Evolutionary conservation across 2,113 vertebrate species (phyloP).

Genomic region (Bungarus multicinctus): DNA sequence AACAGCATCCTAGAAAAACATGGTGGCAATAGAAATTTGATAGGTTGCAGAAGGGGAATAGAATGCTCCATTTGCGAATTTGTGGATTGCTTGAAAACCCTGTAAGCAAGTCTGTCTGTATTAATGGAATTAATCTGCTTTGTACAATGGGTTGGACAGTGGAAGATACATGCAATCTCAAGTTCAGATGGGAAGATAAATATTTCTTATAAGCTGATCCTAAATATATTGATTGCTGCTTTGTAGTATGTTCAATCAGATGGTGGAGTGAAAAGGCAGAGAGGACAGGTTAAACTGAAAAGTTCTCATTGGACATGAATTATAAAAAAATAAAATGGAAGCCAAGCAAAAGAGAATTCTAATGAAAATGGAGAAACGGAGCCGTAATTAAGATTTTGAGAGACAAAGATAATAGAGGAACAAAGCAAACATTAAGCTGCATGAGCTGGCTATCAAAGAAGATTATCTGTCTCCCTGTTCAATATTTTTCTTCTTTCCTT

Average conservation of each 20-base stretch:
- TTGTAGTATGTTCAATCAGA: background rate
- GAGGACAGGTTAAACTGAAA: background rate
- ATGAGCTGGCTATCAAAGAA: background rate
- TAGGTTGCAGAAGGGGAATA: background rate
- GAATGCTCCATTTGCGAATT: background rate
- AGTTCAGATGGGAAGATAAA: background rate
- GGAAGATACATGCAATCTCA: background rate
- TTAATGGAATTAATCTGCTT: background rate
- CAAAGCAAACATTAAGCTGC: background rate
- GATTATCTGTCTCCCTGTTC: background rate
- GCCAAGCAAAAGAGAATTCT: background rate
- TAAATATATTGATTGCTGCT: background rate
- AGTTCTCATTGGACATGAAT: background rate
- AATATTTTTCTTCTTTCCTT: background rate
- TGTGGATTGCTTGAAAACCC: background rate
- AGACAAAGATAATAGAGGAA: background rate
- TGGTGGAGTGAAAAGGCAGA: background rate
- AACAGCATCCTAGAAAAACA: background rate
- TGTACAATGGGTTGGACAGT: background rate
- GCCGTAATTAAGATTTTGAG: background rate
- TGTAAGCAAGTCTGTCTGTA: background rate
- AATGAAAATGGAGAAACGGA: background rate
- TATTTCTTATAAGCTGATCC: background rate
- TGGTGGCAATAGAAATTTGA: background rate
- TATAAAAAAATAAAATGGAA: background rate